A percentile compares a stretch with the other conserved stretches of the same genome.
These are phyloP conservation scores for Zoanthus sociatus DNA, from an alignment of 92 coral and sea anemone species.

Conservation along the genomic window DNA sequence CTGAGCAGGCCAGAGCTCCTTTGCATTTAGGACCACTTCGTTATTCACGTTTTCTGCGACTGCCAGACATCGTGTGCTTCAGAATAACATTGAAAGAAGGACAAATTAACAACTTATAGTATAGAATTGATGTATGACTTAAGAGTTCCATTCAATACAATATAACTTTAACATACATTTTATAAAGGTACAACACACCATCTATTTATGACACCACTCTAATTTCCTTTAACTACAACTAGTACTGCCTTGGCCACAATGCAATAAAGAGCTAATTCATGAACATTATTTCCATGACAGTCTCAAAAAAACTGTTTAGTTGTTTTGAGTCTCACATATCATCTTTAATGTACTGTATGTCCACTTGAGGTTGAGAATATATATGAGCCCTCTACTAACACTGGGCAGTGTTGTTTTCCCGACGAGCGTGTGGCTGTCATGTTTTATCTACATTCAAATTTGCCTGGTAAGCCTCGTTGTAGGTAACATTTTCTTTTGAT, in stretches of 20 bases:
- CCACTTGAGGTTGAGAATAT: background rate
- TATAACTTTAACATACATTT: background rate
- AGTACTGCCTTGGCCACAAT: constrained; percentile 9
- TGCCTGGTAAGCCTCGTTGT: too few species aligned
- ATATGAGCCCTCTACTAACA: constrained; percentile 1
- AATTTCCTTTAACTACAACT: background rate
- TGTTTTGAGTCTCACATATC: constrained; percentile 9
- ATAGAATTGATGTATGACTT: too few species aligned
- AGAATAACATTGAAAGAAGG: constrained; percentile 8
- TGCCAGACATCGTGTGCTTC: constrained; percentile 15
- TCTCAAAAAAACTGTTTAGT: background rate
- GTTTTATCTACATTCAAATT: too few species aligned
- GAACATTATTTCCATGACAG: background rate
- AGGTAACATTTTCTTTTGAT: too few species aligned
- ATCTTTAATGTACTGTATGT: background rate
- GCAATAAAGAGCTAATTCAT: background rate
- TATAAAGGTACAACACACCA: constrained; percentile 4
- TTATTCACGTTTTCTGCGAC: constrained; percentile 16
- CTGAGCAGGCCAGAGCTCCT: constrained; percentile 26
- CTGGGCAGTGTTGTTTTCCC: too few species aligned
- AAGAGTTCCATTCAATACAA: background rate
- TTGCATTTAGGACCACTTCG: constrained; percentile 13
- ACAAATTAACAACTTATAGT: background rate
- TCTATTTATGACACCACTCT: background rate
- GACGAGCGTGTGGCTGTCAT: too few species aligned